Base-by-base conservation (phyloP, 2,797 vertebrate species). In the Myotis findleyi region DNA sequence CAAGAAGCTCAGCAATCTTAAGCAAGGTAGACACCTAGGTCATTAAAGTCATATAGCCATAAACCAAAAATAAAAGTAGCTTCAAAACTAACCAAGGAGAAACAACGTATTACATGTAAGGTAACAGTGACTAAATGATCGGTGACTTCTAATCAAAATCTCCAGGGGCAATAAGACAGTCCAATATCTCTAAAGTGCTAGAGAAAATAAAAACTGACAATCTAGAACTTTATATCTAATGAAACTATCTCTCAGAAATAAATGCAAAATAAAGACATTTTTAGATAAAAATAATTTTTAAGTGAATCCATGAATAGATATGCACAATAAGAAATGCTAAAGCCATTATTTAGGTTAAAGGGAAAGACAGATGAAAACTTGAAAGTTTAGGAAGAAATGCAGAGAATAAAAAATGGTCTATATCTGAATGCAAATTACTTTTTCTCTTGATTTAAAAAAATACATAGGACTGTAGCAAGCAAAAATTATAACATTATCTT, bases 181-280 rank as follows among this genome's bases (percentile, higher is more conserved):
- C 8, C 27, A 55, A 38, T 41, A 81, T 73, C 30, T 75, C 81
- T 66, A 55, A 88, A 55, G 30, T 68, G 77, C 85, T 82, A 82
- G 36, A 57, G 33, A 82, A 82, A 88, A 93, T 47, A 17, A 93
- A 82, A 93, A 68, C 47, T 36, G 77, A 21, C 5, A 14, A 82
- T 44, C 36, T 38, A 72, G 16, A 87, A 72, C 41, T 87, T 81
- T 69, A 81, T 33, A 64, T 53, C 33, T 8, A n/a, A 5, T 64
- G 44, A 93, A 80, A 41, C 64, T 66, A 82, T 36, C 38, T 38
- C 75, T 57, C 25, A 75, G 68, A 59, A 83, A 93, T 49, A 62
- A 83, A 83, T 76, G 7, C 18, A 89, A 88, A 83, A 69, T 83
- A 83, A 93, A 81, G 5, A 89, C n/a, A 82, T 76, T 83, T 57